Evolutionary conservation across 2,888 invertebrate species (phyloP).

Genomic region (Podotricha telesiphe): DNA sequence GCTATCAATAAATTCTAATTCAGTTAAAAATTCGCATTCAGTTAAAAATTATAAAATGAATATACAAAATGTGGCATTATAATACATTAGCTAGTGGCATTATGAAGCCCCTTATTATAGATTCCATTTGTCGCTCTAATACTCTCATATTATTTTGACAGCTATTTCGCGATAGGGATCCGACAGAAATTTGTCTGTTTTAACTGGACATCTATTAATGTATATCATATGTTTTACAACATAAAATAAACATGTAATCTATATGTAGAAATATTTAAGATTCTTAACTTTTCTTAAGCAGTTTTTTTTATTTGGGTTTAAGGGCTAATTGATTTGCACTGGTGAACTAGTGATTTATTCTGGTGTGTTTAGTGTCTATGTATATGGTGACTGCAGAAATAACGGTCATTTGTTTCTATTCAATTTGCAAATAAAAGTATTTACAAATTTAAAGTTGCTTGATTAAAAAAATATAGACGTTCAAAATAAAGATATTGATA

Average conservation of each 20-base stretch:
- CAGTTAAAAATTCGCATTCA: too few relatives aligned
- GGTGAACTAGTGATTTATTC: too few relatives aligned
- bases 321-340: too few relatives aligned
- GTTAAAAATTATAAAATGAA: neutral
- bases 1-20: too few relatives aligned
- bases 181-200: constrained; percentile 28
- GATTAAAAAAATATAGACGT: too few relatives aligned
- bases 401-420: too few relatives aligned
- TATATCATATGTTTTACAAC: constrained; percentile 27
- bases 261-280: neutral
- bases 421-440: too few relatives aligned
- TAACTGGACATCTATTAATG: constrained; percentile 23
- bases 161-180: neutral
- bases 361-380: too few relatives aligned
- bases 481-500: too few relatives aligned
- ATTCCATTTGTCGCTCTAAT: constrained; percentile 14
- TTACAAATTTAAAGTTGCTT: too few relatives aligned
- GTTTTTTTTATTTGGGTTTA: neutral
- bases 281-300: neutral
- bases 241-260: constrained; percentile 3
- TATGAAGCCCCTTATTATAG: constrained; percentile 18
- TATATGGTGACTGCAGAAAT: too few relatives aligned
- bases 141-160: constrained; percentile 24
- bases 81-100: neutral
- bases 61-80: neutral